Conservation (phyloP, 2,113 vertebrate genomes). For the Dasypus novemcinctus region DNA sequence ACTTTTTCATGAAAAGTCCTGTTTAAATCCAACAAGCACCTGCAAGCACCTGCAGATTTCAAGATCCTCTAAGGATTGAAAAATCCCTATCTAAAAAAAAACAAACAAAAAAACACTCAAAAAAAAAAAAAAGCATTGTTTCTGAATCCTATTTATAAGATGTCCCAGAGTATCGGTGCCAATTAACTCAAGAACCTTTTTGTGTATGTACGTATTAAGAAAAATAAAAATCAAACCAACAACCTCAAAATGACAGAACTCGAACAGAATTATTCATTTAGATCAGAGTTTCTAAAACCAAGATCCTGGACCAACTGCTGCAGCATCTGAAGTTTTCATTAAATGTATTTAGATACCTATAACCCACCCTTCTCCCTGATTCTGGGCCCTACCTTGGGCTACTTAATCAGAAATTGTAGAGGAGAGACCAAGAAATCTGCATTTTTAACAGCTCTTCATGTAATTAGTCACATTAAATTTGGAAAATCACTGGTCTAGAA, state of each 20-base stretch:
- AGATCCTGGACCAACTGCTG: background rate
- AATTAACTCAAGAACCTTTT: background rate
- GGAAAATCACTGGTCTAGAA: background rate
- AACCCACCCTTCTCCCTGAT: background rate
- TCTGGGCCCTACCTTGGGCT: background rate
- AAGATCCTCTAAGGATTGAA: background rate
- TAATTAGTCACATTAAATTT: background rate
- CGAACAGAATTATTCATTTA: background rate
- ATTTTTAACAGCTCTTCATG: background rate
- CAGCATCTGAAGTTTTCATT: background rate
- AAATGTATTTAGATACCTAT: background rate
- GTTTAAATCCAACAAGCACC: background rate
- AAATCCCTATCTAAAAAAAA: background rate
- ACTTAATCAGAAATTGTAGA: background rate
- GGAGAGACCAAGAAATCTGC: background rate
- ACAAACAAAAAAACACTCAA: too few relatives aligned
- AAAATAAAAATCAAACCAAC: background rate
- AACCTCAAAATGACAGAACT: constrained; percentile 12
- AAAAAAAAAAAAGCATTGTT: background rate
- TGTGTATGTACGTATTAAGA: background rate
- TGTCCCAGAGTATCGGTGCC: background rate
- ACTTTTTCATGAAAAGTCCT: background rate
- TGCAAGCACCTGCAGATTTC: background rate
- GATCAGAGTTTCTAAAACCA: background rate
- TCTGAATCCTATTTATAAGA: background rate